These are phyloP conservation scores for Papilio polytes DNA, from an alignment of 1,140 invertebrate genomes.

Conservation along the genomic window DNA sequence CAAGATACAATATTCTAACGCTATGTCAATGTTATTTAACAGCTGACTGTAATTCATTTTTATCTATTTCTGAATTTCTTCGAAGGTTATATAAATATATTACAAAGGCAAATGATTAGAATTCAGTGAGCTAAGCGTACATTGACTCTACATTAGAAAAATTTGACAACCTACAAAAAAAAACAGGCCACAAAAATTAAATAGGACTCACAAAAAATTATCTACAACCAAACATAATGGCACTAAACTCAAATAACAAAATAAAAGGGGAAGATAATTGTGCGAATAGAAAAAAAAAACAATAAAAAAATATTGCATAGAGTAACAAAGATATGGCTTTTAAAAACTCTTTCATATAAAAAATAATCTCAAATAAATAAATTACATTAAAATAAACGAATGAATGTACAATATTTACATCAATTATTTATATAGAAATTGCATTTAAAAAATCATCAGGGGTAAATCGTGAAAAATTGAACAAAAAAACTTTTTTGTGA, in stretches of 20 bases:
- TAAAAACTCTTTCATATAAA: conserved; percentile 70
- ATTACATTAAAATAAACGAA: conserved; percentile 73
- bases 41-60: no score
- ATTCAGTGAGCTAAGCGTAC: conserved; percentile 70
- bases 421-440: conserved; percentile 76
- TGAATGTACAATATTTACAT: conserved; percentile 83
- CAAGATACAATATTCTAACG: no score
- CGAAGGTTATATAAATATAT: no score
- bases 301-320: conserved; percentile 61
- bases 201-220: conserved; percentile 68
- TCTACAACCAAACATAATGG: conserved; percentile 66
- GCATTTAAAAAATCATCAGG: conserved; percentile 62
- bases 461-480: conserved; percentile 52
- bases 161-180: conserved; percentile 77
- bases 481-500: conserved; percentile 52
- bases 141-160: conserved; percentile 81
- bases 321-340: conserved; percentile 79
- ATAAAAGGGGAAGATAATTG: conserved; percentile 47
- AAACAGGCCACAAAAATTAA: conserved; percentile 60
- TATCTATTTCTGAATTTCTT: no score
- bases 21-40: no score
- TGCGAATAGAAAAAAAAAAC: conserved; percentile 55
- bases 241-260: conserved; percentile 57
- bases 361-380: conserved; percentile 80
- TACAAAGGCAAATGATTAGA: conserved; percentile 50